A percentile compares a stretch with the other conserved stretches of the same genome.
Conservation (phyloP, 2,797 vertebrate species). For the Ceryle rudis region DNA sequence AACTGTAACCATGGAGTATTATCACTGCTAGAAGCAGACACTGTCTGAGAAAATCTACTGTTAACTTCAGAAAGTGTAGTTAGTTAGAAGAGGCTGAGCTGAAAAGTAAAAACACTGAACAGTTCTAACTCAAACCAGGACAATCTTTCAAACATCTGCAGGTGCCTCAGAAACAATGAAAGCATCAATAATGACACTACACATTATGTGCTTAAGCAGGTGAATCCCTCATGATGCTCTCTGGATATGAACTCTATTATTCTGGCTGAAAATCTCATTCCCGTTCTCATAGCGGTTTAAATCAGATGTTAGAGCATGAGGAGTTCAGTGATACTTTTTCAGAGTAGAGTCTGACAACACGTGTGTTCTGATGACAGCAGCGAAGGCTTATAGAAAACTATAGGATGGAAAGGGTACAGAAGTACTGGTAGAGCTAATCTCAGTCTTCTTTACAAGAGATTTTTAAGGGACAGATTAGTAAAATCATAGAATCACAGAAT, state of each 20-base stretch:
- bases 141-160: not conserved
- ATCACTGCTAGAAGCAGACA: no score
- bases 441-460: not conserved
- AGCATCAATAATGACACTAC: not conserved
- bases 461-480: not conserved
- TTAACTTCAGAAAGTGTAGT: no score
- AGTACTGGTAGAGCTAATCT: not conserved
- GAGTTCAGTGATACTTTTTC: not conserved
- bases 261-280: constrained; percentile 26
- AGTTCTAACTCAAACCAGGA: no score
- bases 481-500: not conserved
- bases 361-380: not conserved
- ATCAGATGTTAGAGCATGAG: not conserved
- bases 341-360: not conserved
- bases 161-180: not conserved
- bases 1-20: no score
- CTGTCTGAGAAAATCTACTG: no score
- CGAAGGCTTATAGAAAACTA: not conserved
- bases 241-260: not conserved
- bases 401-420: not conserved
- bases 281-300: not conserved
- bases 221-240: not conserved
- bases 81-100: no score
- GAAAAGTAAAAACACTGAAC: no score
- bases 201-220: not conserved